Base-by-base conservation (phyloP, 2,888 invertebrate species). In the Pristionchus entomophagus region DNA sequence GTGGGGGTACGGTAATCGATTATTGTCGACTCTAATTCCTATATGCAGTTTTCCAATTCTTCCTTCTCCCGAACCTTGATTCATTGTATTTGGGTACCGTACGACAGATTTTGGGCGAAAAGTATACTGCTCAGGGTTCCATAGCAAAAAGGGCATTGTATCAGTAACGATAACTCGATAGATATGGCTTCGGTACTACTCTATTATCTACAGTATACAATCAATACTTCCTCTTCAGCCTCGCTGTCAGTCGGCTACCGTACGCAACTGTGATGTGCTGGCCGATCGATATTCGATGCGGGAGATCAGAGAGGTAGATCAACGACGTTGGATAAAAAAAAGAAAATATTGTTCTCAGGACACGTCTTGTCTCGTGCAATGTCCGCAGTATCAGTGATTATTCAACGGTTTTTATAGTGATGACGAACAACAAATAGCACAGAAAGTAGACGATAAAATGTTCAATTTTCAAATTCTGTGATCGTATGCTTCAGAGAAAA, bases 241-340 rank as follows among this genome's bases (percentile, higher is more conserved):
- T 29, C 92, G 92, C 85, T 91, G 91, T 85, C 90, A 92, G 65
- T 88, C 91, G 17, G 86, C 89, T 6, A 85, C 88, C 49, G 86
- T 91, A 38, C 49, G 45, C n/a, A 89, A 87, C 80, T 91, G 91
- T 80, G 86, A 90, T 22, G 87, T 89, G 51, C 87, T 91, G n/a
- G 84, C 89, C n/a, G 88, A 90, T 51, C 90, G 90, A 83, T 90
- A 88, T 86, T 85, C 88, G 2, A 56, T 87, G 56, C 62, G 86
- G 41, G 90, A 90, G 26, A 86, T 91, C 29, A 80, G 88, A 78
- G 87, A 87, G 85, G 89, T 89, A 62, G 45, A 56, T 45, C n/a
- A 6, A 6, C 4, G 38, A 51, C 26, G n/a, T 1, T 45, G n/a
- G 22, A 4, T 45, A 38, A 19, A 41, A 1, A 1, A 65, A 32